Evolutionary conservation across 2,797 vertebrate genomes (phyloP).

Genomic region (Sorex maritimensis): DNA sequence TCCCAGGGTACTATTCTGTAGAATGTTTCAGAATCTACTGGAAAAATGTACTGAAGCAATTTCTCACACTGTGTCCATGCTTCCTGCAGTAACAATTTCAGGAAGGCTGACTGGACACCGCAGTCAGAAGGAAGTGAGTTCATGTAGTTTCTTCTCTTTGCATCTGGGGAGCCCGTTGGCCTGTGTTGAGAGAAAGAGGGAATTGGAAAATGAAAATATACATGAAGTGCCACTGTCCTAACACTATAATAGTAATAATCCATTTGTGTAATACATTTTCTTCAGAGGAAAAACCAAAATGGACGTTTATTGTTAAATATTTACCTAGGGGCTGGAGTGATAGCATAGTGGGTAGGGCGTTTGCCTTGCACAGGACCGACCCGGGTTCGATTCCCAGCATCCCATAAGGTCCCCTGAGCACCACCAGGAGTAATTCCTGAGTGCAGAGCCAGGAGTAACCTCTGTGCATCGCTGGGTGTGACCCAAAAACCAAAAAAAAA

Average conservation of each 20-base stretch:
- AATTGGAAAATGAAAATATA: background rate
- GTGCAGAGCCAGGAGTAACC: too few relatives aligned
- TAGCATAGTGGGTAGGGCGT: too few relatives aligned
- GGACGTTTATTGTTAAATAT: slow-evolving; percentile 2
- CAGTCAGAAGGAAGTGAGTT: background rate
- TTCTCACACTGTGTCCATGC: background rate
- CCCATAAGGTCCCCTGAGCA: too few relatives aligned
- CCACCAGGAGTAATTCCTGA: too few relatives aligned
- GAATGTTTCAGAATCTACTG: background rate
- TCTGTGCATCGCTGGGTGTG: too few relatives aligned
- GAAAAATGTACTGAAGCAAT: background rate
- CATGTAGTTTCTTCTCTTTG: background rate
- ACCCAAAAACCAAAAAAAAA: too few relatives aligned
- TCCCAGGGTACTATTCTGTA: background rate
- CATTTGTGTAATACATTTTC: background rate
- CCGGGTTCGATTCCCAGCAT: too few relatives aligned
- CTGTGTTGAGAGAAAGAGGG: background rate
- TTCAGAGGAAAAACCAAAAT: background rate
- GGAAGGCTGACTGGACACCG: background rate
- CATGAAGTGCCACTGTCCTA: background rate
- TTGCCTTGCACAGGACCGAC: too few relatives aligned
- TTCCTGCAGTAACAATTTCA: slow-evolving; percentile 2
- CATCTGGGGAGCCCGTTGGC: background rate
- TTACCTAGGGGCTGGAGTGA: background rate
- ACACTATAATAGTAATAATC: background rate